Conservation (phyloP, 2,888 invertebrate genomes). For the Eristalis pertinax region DNA sequence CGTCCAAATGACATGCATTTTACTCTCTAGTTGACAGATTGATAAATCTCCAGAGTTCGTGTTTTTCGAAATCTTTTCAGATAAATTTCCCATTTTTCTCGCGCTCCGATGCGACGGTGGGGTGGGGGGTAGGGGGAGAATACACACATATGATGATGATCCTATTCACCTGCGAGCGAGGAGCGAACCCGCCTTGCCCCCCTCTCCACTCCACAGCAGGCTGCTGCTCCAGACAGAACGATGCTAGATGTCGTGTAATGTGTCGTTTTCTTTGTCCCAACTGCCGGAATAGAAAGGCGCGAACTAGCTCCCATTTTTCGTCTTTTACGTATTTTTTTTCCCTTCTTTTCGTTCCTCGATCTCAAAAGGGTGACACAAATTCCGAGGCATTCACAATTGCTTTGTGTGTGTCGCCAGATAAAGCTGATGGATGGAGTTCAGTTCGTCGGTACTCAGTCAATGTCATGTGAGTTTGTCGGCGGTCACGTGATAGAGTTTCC, state of each 20-base stretch:
- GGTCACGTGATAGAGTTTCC: constrained; percentile 60
- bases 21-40: constrained; percentile 71
- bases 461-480: constrained; percentile 46
- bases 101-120: not conserved
- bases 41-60: constrained; percentile 71
- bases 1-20: constrained; percentile 69
- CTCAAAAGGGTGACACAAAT: constrained; percentile 49
- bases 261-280: constrained; percentile 36
- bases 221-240: constrained; percentile 16
- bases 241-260: constrained; percentile 41
- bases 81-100: constrained; percentile 37
- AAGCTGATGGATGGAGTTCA: constrained; percentile 52
- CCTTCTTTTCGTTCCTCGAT: not conserved
- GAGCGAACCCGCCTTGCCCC: not conserved
- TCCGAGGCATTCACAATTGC: constrained; percentile 57
- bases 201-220: too few species aligned
- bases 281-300: constrained; percentile 34
- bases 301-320: constrained; percentile 37
- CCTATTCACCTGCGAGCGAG: constrained; percentile 53
- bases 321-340: not conserved
- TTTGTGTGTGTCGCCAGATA: constrained; percentile 27
- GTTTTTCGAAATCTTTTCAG: constrained; percentile 64
- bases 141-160: not conserved
- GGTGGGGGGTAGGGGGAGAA: not conserved
- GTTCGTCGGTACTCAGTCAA: constrained; percentile 57